A percentile compares a stretch with the other conserved stretches of the same genome.
phyloP scores from a whole-genome alignment of 2,888 invertebrate genomes.

The Cetonia aurata region DNA sequence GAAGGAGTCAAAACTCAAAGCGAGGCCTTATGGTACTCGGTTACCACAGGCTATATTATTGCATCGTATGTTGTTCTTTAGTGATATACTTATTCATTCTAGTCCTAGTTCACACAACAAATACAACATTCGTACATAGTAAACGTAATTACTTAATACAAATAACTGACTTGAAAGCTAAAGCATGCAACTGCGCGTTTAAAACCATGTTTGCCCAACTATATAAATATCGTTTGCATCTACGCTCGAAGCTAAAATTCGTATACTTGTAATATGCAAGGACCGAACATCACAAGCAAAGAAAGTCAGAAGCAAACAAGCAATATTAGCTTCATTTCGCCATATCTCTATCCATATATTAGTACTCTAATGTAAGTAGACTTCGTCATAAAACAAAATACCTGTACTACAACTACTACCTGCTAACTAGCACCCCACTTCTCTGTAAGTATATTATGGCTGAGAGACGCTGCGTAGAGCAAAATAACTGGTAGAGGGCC shows the following conservation, averaged over 20 bases:
- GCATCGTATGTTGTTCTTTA: too few species aligned
- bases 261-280: neutral
- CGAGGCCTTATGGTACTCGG: too few species aligned
- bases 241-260: neutral
- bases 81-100: too few species aligned
- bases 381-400: neutral
- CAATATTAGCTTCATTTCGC: constrained; percentile 12
- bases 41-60: too few species aligned
- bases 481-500: constrained; percentile 1
- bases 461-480: neutral
- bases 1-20: too few species aligned
- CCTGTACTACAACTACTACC: neutral
- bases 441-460: neutral
- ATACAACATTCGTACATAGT: too few species aligned
- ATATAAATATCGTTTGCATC: neutral
- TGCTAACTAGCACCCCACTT: neutral
- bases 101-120: too few species aligned
- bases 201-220: neutral
- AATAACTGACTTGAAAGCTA: too few species aligned
- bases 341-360: constrained; percentile 2
- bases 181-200: neutral
- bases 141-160: too few species aligned
- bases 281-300: neutral
- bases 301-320: constrained; percentile 2
- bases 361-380: neutral